These are phyloP conservation scores for Macrophya alboannulata DNA, from an alignment of 2,888 invertebrate genomes.

Conservation along the genomic window DNA sequence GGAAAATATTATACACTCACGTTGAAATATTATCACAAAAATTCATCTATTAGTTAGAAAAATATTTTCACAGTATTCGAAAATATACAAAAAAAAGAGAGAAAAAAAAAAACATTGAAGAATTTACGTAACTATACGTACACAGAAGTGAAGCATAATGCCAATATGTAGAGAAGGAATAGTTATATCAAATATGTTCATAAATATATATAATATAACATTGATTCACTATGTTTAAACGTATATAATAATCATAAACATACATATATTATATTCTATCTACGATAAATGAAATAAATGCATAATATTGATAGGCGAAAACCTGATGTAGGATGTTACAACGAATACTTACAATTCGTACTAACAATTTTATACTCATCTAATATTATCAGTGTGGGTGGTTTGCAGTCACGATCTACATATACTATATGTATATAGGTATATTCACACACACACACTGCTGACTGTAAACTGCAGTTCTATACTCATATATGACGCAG, in stretches of 20 bases:
- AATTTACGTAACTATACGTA: neutral
- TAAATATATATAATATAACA: neutral
- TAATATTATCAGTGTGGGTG: neutral
- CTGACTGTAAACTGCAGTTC: neutral
- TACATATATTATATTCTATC: neutral
- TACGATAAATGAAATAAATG: neutral
- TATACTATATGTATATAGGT: neutral
- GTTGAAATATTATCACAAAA: conserved; percentile 3
- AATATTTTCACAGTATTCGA: neutral
- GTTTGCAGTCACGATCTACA: neutral
- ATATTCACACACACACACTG: neutral
- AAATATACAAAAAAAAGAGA: neutral
- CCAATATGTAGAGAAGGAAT: neutral
- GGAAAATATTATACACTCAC: conserved; percentile 6
- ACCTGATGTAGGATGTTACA: neutral
- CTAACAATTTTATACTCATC: neutral
- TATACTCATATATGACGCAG: neutral
- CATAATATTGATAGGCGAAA: neutral
- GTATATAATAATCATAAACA: neutral
- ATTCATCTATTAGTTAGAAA: neutral
- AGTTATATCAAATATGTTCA: neutral
- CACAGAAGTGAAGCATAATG: neutral
- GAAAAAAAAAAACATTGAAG: neutral
- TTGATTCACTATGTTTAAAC: neutral
- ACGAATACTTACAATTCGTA: neutral